Base-by-base conservation (phyloP, 2,888 invertebrate species). In the Steromphala cineraria region DNA sequence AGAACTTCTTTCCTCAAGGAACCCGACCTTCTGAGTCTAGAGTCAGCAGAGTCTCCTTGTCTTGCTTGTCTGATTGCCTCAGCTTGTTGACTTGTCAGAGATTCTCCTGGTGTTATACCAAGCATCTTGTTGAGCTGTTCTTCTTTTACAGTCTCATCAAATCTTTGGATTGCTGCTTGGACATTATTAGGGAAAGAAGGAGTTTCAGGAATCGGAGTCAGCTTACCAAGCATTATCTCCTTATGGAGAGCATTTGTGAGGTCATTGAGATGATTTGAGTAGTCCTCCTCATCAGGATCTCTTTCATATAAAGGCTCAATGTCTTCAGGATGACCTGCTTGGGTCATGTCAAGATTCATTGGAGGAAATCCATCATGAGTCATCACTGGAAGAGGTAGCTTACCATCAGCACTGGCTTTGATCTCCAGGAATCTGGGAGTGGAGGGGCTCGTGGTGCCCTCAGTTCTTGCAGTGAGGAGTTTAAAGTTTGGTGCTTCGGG, bases 321-420 rank as follows among this genome's bases (percentile, higher is more conserved):
- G 46, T 46, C 46, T 7, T 15, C 28, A 3, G 46, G 13, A 2
- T 46, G 13, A 15, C 15, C 53, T 21, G 52, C 36, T 74, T 89
- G 88, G 36, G 89, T 89, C 85, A 89, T 86, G 75, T 91, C 90
- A 13, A 90, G 81, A 81, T 91, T 90, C 89, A 90, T 90, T 2
- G 89, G 89, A 67, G 88, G 87, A 80, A 86, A 89, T 0, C 88
- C 89, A 83, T 91, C 90, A 84, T 88, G 82, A 36, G 84, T 84
- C 78, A 87, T 82, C 13, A 80, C 80, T 3, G 89, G 87, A 8
- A 88, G 79, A 28, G 81, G 81, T 67, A 71, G 67, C 46, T 75
- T 80, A 10, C 79, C 82, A 7, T 76, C 56, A 17, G 36, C 67
- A 8, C 75, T 36, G 0, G 62, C 77, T 75, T 88, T 87, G 19